Percentiles rank a stretch among this genome's conserved stretches.
phyloP scores from a whole-genome alignment of 35 echinoderm and acorn worm species.

The Heliocidaris tuberculata region DNA sequence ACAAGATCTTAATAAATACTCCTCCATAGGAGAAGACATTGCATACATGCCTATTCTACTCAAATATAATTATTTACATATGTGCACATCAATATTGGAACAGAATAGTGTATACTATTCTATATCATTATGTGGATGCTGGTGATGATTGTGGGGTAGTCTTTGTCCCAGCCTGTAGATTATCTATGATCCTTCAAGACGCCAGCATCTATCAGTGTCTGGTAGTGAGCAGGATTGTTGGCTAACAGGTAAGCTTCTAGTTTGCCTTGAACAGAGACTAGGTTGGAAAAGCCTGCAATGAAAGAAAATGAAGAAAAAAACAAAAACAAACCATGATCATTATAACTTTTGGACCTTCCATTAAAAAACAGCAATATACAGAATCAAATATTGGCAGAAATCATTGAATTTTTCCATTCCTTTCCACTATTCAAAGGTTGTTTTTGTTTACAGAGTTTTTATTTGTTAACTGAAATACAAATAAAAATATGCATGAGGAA shows the following conservation, averaged over 20 bases:
- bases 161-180: neutral
- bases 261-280: constrained; percentile 15
- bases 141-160: neutral
- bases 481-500: no score
- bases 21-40: neutral
- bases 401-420: no score
- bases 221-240: neutral
- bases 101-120: neutral
- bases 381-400: neutral
- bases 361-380: neutral
- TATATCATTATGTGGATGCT: neutral
- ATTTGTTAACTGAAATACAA: no score
- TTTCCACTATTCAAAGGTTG: no score
- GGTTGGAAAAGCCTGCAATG: neutral
- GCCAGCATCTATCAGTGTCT: constrained; percentile 10
- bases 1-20: neutral
- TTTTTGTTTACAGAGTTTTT: no score
- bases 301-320: neutral
- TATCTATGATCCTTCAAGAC: constrained; percentile 10
- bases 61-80: neutral
- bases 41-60: neutral
- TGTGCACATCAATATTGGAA: neutral
- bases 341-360: neutral
- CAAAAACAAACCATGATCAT: neutral
- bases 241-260: neutral